phyloP scores from a whole-genome alignment of 2,113 vertebrate species.

The Ancistrus triradiatus region DNA sequence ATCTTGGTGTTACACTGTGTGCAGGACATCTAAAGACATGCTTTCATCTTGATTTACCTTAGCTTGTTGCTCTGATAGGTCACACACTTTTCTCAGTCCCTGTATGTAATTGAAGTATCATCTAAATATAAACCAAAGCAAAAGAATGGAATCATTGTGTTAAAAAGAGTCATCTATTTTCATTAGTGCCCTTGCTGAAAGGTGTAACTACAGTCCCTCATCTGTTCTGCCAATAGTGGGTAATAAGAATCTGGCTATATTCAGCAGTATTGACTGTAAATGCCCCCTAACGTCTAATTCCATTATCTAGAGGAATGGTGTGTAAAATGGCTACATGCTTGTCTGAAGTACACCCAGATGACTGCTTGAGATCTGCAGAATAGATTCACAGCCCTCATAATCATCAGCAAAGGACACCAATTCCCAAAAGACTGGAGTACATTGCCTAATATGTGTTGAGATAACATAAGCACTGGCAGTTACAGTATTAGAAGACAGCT shows the following conservation, averaged over 20 bases:
- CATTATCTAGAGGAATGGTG: background rate
- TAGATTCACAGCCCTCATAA: conserved; percentile 19
- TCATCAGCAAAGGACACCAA: conserved; percentile 28
- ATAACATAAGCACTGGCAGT: background rate
- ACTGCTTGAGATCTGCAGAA: background rate
- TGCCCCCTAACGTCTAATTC: background rate
- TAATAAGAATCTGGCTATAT: background rate
- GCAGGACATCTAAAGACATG: conserved; percentile 5
- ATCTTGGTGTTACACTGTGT: background rate
- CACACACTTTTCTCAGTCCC: conserved; percentile 20
- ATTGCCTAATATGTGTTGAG: background rate
- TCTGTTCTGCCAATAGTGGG: background rate
- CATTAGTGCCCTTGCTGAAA: conserved; percentile 22
- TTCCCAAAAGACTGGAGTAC: conserved; percentile 15
- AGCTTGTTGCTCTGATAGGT: conserved; percentile 25
- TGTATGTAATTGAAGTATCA: conserved; percentile 39
- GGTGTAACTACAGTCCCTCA: background rate
- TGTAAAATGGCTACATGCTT: background rate
- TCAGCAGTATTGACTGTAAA: conserved; percentile 14
- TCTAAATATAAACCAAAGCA: conserved; percentile 41
- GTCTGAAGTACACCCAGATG: conserved; percentile 4
- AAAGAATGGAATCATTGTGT: conserved; percentile 40
- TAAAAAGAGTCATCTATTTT: conserved; percentile 37
- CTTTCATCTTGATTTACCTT: conserved; percentile 27
- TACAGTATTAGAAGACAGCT: background rate